A percentile compares a stretch with the other conserved stretches of the same genome.
phyloP scores from a whole-genome alignment of 2,113 vertebrate species.

The Aleadryas rufinucha region DNA sequence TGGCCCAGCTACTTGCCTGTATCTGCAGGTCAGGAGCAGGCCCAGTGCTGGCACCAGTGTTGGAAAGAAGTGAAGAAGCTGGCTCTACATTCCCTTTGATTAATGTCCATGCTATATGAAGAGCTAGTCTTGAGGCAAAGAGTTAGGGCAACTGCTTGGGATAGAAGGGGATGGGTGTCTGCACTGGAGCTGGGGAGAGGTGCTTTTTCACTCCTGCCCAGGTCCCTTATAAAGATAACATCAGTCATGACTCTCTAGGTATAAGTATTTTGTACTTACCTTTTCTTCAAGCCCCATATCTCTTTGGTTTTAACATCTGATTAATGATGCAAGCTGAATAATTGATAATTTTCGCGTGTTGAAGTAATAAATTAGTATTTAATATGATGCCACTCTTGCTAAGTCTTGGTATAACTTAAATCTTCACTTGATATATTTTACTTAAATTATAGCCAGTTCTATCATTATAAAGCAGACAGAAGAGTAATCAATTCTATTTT shows the following conservation, averaged over 20 bases:
- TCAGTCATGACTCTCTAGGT: not conserved
- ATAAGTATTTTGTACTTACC: not conserved
- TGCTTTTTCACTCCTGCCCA: not conserved
- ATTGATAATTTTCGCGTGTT: not conserved
- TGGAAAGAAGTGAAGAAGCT: not conserved
- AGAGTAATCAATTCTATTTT: slow-evolving; percentile 28
- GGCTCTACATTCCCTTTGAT: not conserved
- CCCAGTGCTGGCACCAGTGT: not conserved
- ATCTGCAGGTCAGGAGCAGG: not conserved
- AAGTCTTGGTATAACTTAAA: not conserved
- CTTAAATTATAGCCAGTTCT: slow-evolving; percentile 38
- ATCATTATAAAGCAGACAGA: slow-evolving; percentile 6
- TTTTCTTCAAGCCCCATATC: not conserved
- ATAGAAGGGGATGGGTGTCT: not conserved
- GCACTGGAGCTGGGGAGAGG: not conserved
- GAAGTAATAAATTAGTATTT: slow-evolving; percentile 8
- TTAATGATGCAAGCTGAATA: not conserved
- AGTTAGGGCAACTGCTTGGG: not conserved
- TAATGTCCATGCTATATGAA: not conserved
- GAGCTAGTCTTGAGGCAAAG: not conserved
- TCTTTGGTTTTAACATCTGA: not conserved
- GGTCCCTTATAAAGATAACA: not conserved
- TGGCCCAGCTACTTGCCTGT: not conserved
- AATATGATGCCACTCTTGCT: not conserved
- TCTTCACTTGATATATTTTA: slow-evolving; percentile 19